These are phyloP conservation scores for Aphelenchoides fujianensis DNA, from an alignment of 1,140 invertebrate species.

Conservation along the genomic window DNA sequence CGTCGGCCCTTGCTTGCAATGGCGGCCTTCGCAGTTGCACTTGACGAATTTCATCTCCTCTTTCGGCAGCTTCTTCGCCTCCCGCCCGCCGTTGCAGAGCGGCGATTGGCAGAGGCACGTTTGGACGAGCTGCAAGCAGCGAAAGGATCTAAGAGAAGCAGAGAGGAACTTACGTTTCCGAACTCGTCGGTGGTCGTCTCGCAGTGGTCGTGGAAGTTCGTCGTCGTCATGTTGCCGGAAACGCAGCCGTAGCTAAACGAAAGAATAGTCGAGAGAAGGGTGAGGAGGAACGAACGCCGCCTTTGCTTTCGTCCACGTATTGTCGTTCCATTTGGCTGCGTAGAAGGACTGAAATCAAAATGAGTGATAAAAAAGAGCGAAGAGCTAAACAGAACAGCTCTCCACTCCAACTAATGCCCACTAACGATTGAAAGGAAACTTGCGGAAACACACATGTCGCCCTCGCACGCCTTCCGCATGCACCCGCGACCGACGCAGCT, in stretches of 20 bases:
- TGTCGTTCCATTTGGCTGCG: constrained; percentile 6
- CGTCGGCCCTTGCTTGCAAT: not conserved
- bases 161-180: constrained; percentile 13
- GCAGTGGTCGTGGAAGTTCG: not conserved
- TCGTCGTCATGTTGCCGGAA: not conserved
- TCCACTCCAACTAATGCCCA: no score
- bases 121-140: not conserved
- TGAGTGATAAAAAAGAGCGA: no score
- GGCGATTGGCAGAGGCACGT: not conserved
- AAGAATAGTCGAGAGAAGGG: no score
- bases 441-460: constrained; percentile 6
- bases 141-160: no score
- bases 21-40: constrained; percentile 11
- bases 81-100: not conserved
- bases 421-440: not conserved
- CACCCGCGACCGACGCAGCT: not conserved
- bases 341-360: constrained; percentile 1
- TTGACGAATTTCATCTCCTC: not conserved
- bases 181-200: constrained; percentile 2
- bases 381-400: no score
- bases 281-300: no score
- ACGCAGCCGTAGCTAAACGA: not conserved
- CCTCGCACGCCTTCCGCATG: constrained; percentile 2
- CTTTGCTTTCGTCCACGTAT: not conserved
- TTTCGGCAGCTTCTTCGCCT: not conserved